These are phyloP conservation scores for Crotalus horridus DNA, from an alignment of 2,113 vertebrate species.

Conservation along the genomic window DNA sequence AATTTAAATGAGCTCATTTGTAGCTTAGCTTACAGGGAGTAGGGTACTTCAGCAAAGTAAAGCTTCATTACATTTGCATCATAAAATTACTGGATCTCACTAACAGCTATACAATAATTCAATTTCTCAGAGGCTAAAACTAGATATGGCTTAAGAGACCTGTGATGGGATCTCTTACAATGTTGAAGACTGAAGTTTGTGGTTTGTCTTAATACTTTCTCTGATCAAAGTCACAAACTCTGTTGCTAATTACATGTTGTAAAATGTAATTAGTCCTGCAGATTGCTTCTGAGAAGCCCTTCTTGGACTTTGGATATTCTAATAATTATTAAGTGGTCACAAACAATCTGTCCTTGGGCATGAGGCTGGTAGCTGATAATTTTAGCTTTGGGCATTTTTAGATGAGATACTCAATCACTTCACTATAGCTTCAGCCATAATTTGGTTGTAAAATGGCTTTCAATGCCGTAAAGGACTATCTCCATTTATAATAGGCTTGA, in stretches of 20 bases:
- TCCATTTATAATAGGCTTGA: not conserved
- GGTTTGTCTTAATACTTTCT: not conserved
- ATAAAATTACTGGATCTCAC: not conserved
- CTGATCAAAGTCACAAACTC: not conserved
- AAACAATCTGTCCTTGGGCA: not conserved
- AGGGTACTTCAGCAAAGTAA: not conserved
- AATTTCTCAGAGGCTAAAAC: not conserved
- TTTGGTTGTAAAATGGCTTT: not conserved
- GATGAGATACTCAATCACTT: not conserved
- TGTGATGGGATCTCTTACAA: not conserved
- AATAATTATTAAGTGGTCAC: not conserved
- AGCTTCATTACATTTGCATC: not conserved
- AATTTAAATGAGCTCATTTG: slow-evolving; percentile 10
- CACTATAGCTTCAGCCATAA: not conserved
- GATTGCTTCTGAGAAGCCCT: not conserved
- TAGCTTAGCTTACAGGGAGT: not conserved
- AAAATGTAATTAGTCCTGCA: not conserved
- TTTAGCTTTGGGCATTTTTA: not conserved
- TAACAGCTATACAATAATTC: slow-evolving; percentile 7
- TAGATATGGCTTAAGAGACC: not conserved
- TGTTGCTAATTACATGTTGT: not conserved
- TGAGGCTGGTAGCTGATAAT: not conserved
- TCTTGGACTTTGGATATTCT: not conserved
- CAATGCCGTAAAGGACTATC: not conserved
- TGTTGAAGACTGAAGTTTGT: not conserved